Base-by-base conservation (phyloP, 2,888 invertebrate species). In the Xylota sylvarum region DNA sequence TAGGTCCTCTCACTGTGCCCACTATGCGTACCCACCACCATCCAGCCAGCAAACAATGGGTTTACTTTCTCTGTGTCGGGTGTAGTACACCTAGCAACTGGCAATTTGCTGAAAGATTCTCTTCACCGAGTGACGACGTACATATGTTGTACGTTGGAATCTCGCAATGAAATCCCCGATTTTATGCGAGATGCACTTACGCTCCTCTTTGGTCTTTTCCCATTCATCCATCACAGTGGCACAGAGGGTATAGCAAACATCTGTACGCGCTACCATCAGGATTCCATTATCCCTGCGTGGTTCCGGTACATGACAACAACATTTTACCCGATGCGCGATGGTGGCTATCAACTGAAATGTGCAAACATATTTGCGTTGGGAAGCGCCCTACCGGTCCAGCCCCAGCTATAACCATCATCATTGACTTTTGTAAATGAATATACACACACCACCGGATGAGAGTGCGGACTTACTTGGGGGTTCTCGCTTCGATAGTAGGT, bases 321-420 rank as follows among this genome's bases (percentile, higher is more conserved):
- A 56, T 60, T 48, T 60, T 37, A 46, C 56, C 43, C n/a, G n/a
- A n/a, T n/a, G n/a, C n/a, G n/a, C n/a, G n/a, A 3, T 10, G 10
- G 37, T 12, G 52, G 35, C 46, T 70, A 67, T 80, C 58, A 67
- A 73, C 46, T 9, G 37, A 74, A 73, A 80, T 80, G 81, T 81
- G 81, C 76, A 81, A 81, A 81, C 76, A 74, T 60, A 81, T 81
- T 81, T 81, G 67, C 37, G 37, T 81, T 43, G 2, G 9, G 27
- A 23, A 23, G 72, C 46, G 32, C 27, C 40, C 56, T 2, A 32
- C 43, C 43, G 9, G 23, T 23, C 27, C 17, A 12, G 10, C 3
- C 27, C 12, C 19, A 10, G 5, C 46, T n/a, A n/a, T n/a, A 27
- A 46, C 37, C 55, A 40, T 43, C 32, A 56, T 70, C 62, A 82